Evolutionary conservation across 2,888 invertebrate genomes (phyloP).

Genomic region (Alviniconcha strummeri): DNA sequence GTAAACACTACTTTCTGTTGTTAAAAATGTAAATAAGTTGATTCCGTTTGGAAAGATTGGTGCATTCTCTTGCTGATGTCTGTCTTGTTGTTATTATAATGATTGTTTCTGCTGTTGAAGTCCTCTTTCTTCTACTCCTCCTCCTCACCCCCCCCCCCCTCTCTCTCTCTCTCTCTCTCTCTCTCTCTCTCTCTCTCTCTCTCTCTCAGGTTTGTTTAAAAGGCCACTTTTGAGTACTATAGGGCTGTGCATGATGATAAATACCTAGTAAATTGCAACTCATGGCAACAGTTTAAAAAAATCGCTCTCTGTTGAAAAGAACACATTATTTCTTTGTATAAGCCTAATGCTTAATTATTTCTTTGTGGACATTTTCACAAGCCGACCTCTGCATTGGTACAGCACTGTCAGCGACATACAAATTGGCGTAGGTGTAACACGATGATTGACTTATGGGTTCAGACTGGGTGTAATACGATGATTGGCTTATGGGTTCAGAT

Average conservation of each 20-base stretch:
- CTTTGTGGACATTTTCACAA: background rate
- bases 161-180: background rate
- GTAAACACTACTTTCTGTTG: too few relatives aligned
- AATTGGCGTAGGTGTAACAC: too few relatives aligned
- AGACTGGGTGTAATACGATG: too few relatives aligned
- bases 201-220: background rate
- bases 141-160: background rate
- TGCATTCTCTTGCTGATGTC: background rate
- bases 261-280: background rate
- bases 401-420: too few relatives aligned
- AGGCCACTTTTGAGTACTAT: too few relatives aligned
- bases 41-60: background rate
- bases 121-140: background rate
- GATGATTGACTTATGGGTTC: too few relatives aligned
- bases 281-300: background rate
- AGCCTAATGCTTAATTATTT: background rate
- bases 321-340: background rate
- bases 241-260: background rate
- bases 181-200: constrained; percentile 20
- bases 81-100: background rate
- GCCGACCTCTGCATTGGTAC: too few relatives aligned
- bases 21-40: too few relatives aligned
- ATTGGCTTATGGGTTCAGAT: too few relatives aligned
- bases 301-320: background rate
- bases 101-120: background rate